A percentile compares a stretch with the other conserved stretches of the same genome.
Conservation (phyloP, 2,888 invertebrate species). For the Standfussiana lucernea region DNA sequence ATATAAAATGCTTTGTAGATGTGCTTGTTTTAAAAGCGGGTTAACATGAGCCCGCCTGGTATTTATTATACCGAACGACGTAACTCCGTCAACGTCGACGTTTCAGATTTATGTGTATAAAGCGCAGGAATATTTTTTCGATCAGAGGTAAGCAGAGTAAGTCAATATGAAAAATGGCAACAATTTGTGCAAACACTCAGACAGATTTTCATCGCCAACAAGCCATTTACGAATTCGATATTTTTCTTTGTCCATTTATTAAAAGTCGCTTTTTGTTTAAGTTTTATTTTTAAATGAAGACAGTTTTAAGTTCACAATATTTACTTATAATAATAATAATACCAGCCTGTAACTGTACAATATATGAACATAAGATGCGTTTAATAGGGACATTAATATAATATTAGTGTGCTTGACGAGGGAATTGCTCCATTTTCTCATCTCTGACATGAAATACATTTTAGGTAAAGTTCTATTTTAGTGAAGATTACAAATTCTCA, state of each 20-base stretch:
- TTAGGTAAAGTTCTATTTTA: conserved; percentile 4
- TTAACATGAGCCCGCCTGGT: conserved; percentile 60
- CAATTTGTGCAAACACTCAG: conserved; percentile 33
- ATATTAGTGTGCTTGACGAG: not conserved
- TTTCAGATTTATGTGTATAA: conserved; percentile 56
- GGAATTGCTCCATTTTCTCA: not conserved
- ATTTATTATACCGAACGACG: conserved; percentile 62
- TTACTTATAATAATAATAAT: too few relatives aligned
- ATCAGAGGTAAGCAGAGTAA: conserved; percentile 52
- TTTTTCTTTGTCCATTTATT: not conserved
- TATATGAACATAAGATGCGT: not conserved
- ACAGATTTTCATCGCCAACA: conserved; percentile 33
- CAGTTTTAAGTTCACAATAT: not conserved
- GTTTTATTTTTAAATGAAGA: not conserved
- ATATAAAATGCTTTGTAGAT: conserved; percentile 75
- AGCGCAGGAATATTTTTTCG: conserved; percentile 52
- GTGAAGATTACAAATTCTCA: not conserved
- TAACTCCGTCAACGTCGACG: conserved; percentile 59
- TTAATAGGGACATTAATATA: not conserved
- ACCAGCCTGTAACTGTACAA: too few relatives aligned
- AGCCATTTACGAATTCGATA: conserved; percentile 11
- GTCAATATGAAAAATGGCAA: conserved; percentile 54
- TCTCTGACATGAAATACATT: conserved; percentile 1
- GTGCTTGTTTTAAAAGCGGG: conserved; percentile 65
- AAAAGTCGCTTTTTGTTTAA: not conserved